Base-by-base conservation (phyloP, 2,797 vertebrate genomes). In the Hemitrygon akajei region DNA sequence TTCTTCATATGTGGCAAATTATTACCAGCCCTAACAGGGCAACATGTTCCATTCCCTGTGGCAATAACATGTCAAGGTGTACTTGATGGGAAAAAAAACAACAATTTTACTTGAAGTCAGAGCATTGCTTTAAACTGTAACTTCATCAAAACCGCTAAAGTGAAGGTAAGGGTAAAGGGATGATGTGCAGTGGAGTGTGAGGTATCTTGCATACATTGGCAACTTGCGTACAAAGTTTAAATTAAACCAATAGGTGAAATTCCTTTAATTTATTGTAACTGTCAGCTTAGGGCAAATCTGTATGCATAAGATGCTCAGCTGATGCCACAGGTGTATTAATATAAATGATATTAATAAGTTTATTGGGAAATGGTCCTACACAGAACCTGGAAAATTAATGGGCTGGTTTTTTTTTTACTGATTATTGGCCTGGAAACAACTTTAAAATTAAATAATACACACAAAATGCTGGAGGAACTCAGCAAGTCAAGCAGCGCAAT, bases 1-100 rank as follows among this genome's bases (percentile, higher is more conserved):
- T 73, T 93, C 91, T 76, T 75, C 47, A 93, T 27, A 75, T 12
- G 40, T 76, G 40, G 91, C 71, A 93, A 93, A 76, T 93, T 73
- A 76, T 93, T 93, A 93, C 40, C 71, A 75, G 37, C 37, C 47
- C 37, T 1, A 76, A 58, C 40, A 30, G 40, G 91, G 71, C 37
- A 56, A 12, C 22, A 56, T 37, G 20, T 58, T 58, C 3, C 22
- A 37, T 58, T 93, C 47, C 91, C 91, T 58, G 18, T 56, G 34
- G 71, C 91, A 93, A 93, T n/a, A 93, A 18, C 37, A 30, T 58
- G 27, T 40, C 69, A 76, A 93, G 71, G 37, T 93, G 25, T 93
- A n/a, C 76, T 47, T 93, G 91, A 76, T 47, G 71, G 16, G 47
- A 47, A 47, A 47, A 12, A 93, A 93, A 76, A 76, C 37, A 56